Percentiles rank a stretch among this genome's conserved stretches.
These are phyloP conservation scores for Macrotrachela quadricornifera DNA, from an alignment of 1,140 invertebrate genomes.

Conservation along the genomic window DNA sequence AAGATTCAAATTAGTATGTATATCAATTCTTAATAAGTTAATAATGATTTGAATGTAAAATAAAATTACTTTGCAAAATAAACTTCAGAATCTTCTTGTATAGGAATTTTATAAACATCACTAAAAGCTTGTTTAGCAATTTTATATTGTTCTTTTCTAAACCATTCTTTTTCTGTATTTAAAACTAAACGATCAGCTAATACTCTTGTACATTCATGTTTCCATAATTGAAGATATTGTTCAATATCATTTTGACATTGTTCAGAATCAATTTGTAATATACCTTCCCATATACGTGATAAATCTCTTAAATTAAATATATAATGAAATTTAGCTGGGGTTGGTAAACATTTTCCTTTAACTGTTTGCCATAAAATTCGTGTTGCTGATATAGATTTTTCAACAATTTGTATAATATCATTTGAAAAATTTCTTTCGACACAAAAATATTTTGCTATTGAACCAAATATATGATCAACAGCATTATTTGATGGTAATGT, in stretches of 20 bases:
- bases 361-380: slow-evolving; percentile 3
- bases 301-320: slow-evolving; percentile 81
- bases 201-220: slow-evolving; percentile 29
- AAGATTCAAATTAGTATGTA: too few relatives aligned
- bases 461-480: slow-evolving; percentile 63
- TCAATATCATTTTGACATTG: slow-evolving; percentile 28
- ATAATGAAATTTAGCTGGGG: slow-evolving; percentile 74
- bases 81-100: too few relatives aligned
- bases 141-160: slow-evolving; percentile 7
- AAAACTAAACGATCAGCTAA: slow-evolving; percentile 40
- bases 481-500: slow-evolving; percentile 61
- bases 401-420: background rate
- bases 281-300: slow-evolving; percentile 10
- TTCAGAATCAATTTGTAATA: background rate
- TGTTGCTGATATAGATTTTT: background rate
- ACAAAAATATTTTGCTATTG: slow-evolving; percentile 7
- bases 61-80: too few relatives aligned
- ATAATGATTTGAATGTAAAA: too few relatives aligned
- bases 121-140: too few relatives aligned
- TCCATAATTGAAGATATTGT: slow-evolving; percentile 23
- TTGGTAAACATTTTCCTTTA: slow-evolving; percentile 45
- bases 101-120: too few relatives aligned
- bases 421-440: background rate
- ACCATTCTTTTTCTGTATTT: slow-evolving; percentile 26
- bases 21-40: too few relatives aligned